Percentiles rank a stretch among this genome's conserved stretches.
Evolutionary conservation across 37 sponge, comb jelly and placozoan species (phyloP).

Genomic region (Geodia barretti): DNA sequence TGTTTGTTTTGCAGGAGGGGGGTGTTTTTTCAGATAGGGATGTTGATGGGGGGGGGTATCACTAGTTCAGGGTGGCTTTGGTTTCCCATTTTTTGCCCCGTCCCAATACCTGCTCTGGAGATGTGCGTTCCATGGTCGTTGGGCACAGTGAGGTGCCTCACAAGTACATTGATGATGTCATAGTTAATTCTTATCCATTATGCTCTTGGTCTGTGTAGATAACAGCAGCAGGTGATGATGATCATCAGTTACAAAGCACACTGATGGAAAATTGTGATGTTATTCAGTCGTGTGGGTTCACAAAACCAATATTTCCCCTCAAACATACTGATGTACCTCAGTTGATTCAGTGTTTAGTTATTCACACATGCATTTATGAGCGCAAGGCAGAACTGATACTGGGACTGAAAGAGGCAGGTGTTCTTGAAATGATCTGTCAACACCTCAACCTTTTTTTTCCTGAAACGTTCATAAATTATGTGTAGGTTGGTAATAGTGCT

Average conservation of each 20-base stretch:
- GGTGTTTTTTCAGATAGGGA: conserved; percentile 9
- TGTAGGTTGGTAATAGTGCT: conserved; percentile 5
- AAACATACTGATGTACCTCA: not conserved
- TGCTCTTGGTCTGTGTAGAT: not conserved
- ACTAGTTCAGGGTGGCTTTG: conserved; percentile 9
- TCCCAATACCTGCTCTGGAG: not conserved
- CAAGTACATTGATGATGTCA: not conserved
- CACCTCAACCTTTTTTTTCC: conserved; percentile 1
- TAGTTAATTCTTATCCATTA: not conserved
- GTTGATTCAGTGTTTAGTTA: not conserved
- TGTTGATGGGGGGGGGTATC: conserved; percentile 24
- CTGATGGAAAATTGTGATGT: not conserved
- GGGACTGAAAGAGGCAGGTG: conserved; percentile 3
- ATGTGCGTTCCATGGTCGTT: not conserved
- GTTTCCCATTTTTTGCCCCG: conserved; percentile 21
- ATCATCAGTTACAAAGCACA: not conserved
- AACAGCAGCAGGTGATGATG: not conserved
- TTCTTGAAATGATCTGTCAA: not conserved
- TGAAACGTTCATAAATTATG: no score
- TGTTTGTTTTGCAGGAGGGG: not conserved
- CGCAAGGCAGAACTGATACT: conserved; percentile 18
- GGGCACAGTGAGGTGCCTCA: not conserved
- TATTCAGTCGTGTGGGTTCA: conserved; percentile 5
- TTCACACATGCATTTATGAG: not conserved
- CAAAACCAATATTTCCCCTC: conserved; percentile 9